Percentiles rank a stretch among this genome's conserved stretches.
Evolutionary conservation across 2,113 vertebrate species (phyloP).

Genomic region (human): DNA sequence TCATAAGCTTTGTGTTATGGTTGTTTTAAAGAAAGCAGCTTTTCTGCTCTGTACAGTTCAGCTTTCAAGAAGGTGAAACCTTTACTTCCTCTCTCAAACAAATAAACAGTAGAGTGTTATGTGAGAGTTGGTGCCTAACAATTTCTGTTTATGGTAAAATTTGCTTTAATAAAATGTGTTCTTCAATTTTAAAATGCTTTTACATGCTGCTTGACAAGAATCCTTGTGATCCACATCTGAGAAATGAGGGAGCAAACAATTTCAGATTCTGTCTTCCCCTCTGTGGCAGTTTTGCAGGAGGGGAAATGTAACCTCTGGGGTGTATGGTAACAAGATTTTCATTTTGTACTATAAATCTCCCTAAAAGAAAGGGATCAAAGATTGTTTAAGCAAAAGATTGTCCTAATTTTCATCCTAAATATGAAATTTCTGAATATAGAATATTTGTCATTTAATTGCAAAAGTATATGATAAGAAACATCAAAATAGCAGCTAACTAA

Average conservation of each 20-base stretch:
- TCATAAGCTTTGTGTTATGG: constrained; percentile 72
- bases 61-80: constrained; percentile 51
- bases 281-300: neutral
- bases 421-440: neutral
- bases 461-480: neutral
- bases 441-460: constrained; percentile 11
- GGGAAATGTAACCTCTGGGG: neutral
- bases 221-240: neutral
- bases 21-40: constrained; percentile 68
- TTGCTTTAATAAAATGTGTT: constrained; percentile 58
- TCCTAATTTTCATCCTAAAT: constrained; percentile 21
- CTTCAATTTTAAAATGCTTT: constrained; percentile 65
- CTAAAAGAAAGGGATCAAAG: neutral
- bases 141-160: constrained; percentile 31
- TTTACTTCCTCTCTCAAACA: constrained; percentile 62
- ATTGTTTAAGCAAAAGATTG: neutral
- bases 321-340: constrained; percentile 22
- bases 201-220: constrained; percentile 24
- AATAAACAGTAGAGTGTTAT: constrained; percentile 66
- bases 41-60: constrained; percentile 23
- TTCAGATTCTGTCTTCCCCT: neutral
- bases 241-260: neutral
- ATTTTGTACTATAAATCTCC: neutral
- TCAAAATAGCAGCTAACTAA: neutral
- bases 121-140: constrained; percentile 55